Percentiles rank a stretch among this genome's conserved stretches.
Evolutionary conservation across 2,888 invertebrate species (phyloP).

Genomic region (Schizaphis graminum): DNA sequence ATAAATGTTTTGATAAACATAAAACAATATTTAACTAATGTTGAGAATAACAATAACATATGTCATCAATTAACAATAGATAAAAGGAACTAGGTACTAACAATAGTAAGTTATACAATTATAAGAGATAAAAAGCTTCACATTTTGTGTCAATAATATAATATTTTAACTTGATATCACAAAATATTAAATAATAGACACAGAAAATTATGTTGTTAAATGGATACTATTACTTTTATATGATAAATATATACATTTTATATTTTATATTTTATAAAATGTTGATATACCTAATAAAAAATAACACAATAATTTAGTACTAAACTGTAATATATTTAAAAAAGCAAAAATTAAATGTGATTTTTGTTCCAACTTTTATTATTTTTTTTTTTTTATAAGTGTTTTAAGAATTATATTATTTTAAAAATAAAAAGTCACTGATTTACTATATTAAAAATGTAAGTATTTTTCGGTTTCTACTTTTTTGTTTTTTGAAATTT

Average conservation of each 20-base stretch:
- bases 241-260: neutral
- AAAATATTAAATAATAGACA: too few relatives aligned
- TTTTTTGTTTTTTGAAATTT: neutral
- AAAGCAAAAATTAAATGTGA: neutral
- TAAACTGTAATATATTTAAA: neutral
- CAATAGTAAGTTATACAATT: neutral
- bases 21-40: neutral
- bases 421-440: neutral
- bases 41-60: neutral
- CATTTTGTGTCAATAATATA: too few relatives aligned
- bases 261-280: neutral
- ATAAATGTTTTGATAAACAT: neutral
- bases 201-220: neutral
- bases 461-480: neutral
- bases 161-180: too few relatives aligned
- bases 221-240: neutral
- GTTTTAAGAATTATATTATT: neutral
- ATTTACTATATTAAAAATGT: neutral
- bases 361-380: neutral
- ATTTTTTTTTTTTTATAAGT: neutral
- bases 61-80: neutral
- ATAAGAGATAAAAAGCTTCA: too few relatives aligned
- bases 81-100: neutral
- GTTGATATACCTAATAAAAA: neutral
- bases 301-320: neutral